phyloP scores from a whole-genome alignment of 2,888 invertebrate genomes.

The Cantharis rustica region DNA sequence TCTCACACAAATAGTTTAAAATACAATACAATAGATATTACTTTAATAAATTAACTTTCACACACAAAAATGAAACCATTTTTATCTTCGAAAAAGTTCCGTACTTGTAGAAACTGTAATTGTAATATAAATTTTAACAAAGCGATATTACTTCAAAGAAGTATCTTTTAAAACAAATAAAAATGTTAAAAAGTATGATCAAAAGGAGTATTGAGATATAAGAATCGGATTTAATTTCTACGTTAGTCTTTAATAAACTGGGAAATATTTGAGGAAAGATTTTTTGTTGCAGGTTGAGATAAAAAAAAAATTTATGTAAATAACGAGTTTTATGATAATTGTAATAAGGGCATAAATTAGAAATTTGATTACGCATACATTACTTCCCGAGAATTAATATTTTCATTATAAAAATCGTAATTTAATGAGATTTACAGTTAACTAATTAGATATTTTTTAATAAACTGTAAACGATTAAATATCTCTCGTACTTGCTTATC shows the following conservation, averaged over 20 bases:
- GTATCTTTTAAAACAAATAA: neutral
- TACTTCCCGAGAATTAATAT: neutral
- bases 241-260: neutral
- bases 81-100: neutral
- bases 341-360: neutral
- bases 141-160: neutral
- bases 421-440: neutral
- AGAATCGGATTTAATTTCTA: neutral
- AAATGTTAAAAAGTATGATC: neutral
- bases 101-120: neutral
- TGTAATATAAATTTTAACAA: neutral
- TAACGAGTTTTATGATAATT: neutral
- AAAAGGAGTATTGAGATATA: neutral
- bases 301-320: neutral
- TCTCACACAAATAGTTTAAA: neutral
- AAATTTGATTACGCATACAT: neutral
- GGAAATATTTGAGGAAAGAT: neutral
- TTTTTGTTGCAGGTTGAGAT: neutral
- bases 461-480: neutral
- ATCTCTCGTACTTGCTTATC: neutral
- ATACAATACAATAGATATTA: neutral
- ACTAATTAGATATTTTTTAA: neutral
- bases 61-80: neutral
- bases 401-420: neutral
- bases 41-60: neutral